Evolutionary conservation across 2,113 vertebrate genomes (phyloP).

Genomic region (Aptenodytes patagonicus): DNA sequence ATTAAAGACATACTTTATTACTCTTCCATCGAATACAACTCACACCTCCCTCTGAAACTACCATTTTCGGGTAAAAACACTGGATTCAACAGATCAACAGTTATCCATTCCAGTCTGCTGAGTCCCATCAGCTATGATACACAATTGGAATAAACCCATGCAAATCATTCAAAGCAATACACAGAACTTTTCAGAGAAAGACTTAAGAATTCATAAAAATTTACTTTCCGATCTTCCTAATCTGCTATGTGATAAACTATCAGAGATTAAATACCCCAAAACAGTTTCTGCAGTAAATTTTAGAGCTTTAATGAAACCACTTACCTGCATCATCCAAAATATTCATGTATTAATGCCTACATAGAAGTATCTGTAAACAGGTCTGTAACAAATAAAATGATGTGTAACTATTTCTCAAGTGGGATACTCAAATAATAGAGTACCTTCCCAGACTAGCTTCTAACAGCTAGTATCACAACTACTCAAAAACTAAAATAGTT

Average conservation of each 20-base stretch:
- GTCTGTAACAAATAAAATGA: not conserved
- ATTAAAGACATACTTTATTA: not conserved
- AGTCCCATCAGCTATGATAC: not conserved
- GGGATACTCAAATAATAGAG: not conserved
- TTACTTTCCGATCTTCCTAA: not conserved
- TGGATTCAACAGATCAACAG: not conserved
- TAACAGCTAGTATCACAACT: not conserved
- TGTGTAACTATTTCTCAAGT: not conserved
- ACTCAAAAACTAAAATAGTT: not conserved
- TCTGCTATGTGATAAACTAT: not conserved
- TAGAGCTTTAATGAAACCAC: not conserved
- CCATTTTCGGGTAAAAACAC: not conserved
- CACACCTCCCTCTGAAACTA: not conserved
- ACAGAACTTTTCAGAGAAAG: not conserved
- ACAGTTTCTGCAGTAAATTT: not conserved
- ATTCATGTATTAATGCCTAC: not conserved
- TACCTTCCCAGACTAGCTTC: not conserved
- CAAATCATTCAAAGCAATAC: not conserved
- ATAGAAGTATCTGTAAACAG: not conserved
- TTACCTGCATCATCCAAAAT: not conserved
- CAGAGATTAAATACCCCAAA: not conserved
- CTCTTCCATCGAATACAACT: not conserved
- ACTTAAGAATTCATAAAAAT: not conserved
- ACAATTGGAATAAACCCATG: not conserved
- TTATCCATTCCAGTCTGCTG: not conserved